Evolutionary conservation across 2,888 invertebrate species (phyloP), one percentile per base, ranked within the genome.

Genomic region (Protonemura montana): DNA sequence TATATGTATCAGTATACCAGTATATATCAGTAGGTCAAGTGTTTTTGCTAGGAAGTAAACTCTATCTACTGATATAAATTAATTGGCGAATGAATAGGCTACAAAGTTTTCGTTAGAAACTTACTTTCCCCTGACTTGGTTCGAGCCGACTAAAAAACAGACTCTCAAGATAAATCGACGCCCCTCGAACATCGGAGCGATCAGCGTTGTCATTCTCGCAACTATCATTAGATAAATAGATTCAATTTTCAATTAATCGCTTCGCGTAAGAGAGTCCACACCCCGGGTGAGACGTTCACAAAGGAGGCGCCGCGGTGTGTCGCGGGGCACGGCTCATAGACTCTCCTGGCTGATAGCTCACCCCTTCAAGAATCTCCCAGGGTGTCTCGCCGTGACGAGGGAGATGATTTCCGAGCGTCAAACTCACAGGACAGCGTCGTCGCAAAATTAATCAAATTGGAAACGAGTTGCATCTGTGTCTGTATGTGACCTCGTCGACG

Each of bases 361-460:
- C 59, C 6, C 59, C 59, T 10, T 59, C 59, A 59, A 59, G 59
- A 59, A 21, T 35, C 35, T 35, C 35, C 35, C 10, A 6, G 35
- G 35, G 35, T 10, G 35, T 35, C 35, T 35, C 35, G 3, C 35
- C 35, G 35, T 6, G 35, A 21, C 6, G 59, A 13, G 59, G 59
- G 35, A 2, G 59, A 59, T 59, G 78, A 78, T 78, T 26, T 26
- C 10, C 26, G 7, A 26, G 78, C 26, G 28, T 26, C 78, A 78
- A 27, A 78, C 78, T 25, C 26, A n/a, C n/a, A 27, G 78, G 59
- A 59, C 59, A 59, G 16, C 13, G 59, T 10, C 59, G 13, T 7
- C n/a, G n/a, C 59, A 78, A 28, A 78, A 78, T 78, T 78, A 78
- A 78, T 78, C 78, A 78, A 78, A 78, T 78, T n/a, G 28, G 78